Evolutionary conservation across 2,888 invertebrate species (phyloP), one percentile per base, ranked within the genome.

Genomic region (Frankliniella fusca): DNA sequence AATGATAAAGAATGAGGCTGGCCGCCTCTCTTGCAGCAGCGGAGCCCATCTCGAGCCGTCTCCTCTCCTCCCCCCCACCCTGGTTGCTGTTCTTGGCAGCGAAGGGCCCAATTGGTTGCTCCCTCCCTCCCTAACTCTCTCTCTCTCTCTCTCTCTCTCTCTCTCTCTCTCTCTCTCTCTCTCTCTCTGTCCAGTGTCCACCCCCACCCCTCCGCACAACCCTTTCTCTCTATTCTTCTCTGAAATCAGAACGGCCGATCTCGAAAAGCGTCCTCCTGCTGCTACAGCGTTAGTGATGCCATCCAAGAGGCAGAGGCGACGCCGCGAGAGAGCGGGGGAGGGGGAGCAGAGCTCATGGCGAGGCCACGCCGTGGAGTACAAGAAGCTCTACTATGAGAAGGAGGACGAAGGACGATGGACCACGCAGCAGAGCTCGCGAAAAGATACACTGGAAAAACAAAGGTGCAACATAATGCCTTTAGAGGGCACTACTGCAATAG

Each of bases 1-100:
- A 76, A 76, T 76, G 70, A 76, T 76, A 76, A 76, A 76, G 70
- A 76, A 76, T 76, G 23, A 27, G 27, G 70, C 70, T 11, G 27
- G 70, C 54, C 15, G 54, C 11, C 70, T 27, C 23, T 23, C 70
- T 76, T 27, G 70, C 70, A 27, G 23, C 70, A 3, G 70, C 23
- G 27, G 27, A 27, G 70, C 54, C 38, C 61, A 61, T 61, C 61
- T 20, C 61, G 70, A 2, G 12, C 54, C 65, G 20, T 20, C 8
- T 7, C 23, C 65, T n/a, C 65, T n/a, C 65, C 23, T 11, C 70
- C 70, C 2, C 70, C 70, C 27, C 27, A 23, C 70, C 27, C 70
- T 27, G 23, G 38, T 38, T 38, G 38, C 38, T 38, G 38, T 38
- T 38, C 38, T 38, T 38, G 38, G 38, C 38, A 38, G 38, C 3